phyloP scores from a whole-genome alignment of 2,797 vertebrate genomes.

The Hoplostethus mediterraneus region DNA sequence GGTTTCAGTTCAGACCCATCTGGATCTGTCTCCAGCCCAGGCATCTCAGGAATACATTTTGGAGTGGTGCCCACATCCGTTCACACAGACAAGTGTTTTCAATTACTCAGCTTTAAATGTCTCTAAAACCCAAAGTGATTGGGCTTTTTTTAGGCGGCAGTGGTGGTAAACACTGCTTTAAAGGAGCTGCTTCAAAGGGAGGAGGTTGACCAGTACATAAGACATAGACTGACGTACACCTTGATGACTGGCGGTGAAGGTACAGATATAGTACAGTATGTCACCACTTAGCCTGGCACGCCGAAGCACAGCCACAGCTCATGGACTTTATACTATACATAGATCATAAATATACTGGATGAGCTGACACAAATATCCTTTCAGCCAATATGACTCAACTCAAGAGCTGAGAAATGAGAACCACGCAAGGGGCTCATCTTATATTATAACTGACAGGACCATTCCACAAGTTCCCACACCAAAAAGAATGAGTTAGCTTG shows the following conservation, averaged over 20 bases:
- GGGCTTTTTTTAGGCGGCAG: slow-evolving; percentile 54
- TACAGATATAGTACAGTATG: neutral
- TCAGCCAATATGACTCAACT: slow-evolving; percentile 39
- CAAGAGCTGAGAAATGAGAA: slow-evolving; percentile 43
- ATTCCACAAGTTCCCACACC: slow-evolving; percentile 42
- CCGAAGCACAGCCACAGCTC: slow-evolving; percentile 15
- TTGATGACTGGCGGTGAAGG: slow-evolving; percentile 33
- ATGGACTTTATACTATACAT: neutral
- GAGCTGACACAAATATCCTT: slow-evolving; percentile 55
- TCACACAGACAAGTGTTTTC: slow-evolving; percentile 88
- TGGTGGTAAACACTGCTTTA: slow-evolving; percentile 59
- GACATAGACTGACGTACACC: slow-evolving; percentile 31
- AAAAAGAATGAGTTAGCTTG: slow-evolving; percentile 35
- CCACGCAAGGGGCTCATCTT: slow-evolving; percentile 47
- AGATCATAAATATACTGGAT: slow-evolving; percentile 23
- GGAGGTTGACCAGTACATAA: slow-evolving; percentile 24
- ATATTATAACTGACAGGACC: slow-evolving; percentile 49
- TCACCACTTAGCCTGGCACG: slow-evolving; percentile 19
- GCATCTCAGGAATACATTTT: slow-evolving; percentile 90
- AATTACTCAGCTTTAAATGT: slow-evolving; percentile 87
- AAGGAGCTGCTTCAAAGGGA: slow-evolving; percentile 51
- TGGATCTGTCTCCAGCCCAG: slow-evolving; percentile 86
- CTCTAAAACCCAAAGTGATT: slow-evolving; percentile 78
- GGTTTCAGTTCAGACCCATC: slow-evolving; percentile 89
- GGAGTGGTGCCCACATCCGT: slow-evolving; percentile 88